Conservation (phyloP, 2,888 invertebrate genomes). For the Brenthis daphne region DNA sequence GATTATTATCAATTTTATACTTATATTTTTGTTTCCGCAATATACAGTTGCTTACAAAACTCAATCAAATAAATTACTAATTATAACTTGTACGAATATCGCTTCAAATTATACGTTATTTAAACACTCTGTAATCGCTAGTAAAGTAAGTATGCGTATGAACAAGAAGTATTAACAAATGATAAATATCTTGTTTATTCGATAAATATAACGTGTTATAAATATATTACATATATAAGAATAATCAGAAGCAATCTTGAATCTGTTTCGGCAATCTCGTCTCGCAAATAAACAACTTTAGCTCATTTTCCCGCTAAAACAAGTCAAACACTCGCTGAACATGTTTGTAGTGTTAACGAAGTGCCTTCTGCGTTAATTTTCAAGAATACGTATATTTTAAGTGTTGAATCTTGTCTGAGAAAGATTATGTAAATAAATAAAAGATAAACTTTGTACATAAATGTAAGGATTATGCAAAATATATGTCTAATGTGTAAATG, state of each 20-base stretch:
- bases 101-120: too few relatives aligned
- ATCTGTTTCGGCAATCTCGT: conserved; percentile 18
- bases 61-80: too few relatives aligned
- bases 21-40: too few relatives aligned
- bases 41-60: too few relatives aligned
- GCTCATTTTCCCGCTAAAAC: conserved; percentile 22
- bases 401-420: neutral
- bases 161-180: too few relatives aligned
- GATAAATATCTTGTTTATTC: neutral
- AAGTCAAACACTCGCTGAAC: conserved; percentile 29
- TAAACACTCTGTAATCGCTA: too few relatives aligned
- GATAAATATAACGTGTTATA: neutral
- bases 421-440: neutral
- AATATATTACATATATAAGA: neutral
- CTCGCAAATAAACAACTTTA: conserved; percentile 29
- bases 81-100: too few relatives aligned
- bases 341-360: conserved; percentile 37
- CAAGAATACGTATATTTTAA: conserved; percentile 18
- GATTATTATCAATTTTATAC: too few relatives aligned
- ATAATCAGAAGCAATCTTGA: conserved; percentile 3
- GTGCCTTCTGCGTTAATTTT: conserved; percentile 21
- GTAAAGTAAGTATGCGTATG: too few relatives aligned
- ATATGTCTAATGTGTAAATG: too few relatives aligned
- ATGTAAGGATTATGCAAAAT: too few relatives aligned
- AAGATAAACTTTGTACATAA: neutral